These are phyloP conservation scores for Aphodius granarius DNA, from an alignment of 2,888 invertebrate species.

Conservation along the genomic window DNA sequence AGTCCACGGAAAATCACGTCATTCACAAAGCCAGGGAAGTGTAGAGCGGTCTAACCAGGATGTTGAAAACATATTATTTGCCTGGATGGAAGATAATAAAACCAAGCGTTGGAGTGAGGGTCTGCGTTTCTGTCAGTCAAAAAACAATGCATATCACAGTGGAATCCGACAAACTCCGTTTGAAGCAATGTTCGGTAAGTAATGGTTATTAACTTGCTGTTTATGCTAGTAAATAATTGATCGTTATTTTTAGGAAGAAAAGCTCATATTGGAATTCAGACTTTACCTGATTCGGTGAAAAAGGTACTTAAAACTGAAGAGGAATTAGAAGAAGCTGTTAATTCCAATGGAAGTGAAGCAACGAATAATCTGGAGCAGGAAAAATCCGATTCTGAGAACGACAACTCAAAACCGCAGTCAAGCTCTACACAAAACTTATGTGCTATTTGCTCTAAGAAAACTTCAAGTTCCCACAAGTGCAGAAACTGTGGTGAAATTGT, in stretches of 20 bases:
- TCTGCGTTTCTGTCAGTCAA: conserved; percentile 6
- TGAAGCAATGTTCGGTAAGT: conserved; percentile 1
- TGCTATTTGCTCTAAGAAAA: no score
- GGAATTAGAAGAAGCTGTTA: background rate
- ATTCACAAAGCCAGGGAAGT: background rate
- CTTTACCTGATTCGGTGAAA: background rate
- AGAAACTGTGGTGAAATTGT: no score
- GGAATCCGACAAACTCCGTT: conserved; percentile 4
- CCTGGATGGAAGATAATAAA: no score
- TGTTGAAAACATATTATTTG: no score
- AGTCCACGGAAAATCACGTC: background rate
- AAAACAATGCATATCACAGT: background rate
- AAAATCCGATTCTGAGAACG: no score
- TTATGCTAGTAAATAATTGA: no score
- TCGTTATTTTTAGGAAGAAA: background rate
- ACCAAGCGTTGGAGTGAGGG: background rate
- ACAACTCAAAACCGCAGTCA: no score
- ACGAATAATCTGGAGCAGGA: no score
- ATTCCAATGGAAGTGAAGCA: no score
- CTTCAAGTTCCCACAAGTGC: no score
- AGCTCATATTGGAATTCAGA: background rate
- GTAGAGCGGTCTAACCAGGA: background rate
- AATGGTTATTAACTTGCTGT: no score
- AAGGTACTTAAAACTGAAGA: background rate
- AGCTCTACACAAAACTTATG: no score